phyloP scores from a whole-genome alignment of 2,797 vertebrate genomes.

The Enteromius trimaculatus region DNA sequence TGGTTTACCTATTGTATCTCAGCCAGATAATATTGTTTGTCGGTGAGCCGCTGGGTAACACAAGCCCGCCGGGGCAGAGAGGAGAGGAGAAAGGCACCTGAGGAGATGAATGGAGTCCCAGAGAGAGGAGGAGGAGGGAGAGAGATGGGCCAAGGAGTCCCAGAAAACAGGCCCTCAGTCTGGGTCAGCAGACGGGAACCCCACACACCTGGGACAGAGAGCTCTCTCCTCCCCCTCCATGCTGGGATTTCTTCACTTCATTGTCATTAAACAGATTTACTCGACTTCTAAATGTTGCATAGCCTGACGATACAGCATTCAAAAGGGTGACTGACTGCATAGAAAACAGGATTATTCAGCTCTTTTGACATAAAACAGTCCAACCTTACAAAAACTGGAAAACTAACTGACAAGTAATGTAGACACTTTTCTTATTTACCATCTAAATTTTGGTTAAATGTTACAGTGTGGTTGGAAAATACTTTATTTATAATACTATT shows the following conservation, averaged over 20 bases:
- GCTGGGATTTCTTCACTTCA: not conserved
- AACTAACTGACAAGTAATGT: not conserved
- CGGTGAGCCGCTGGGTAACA: constrained; percentile 52
- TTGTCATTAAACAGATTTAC: constrained; percentile 17
- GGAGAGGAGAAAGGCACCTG: constrained; percentile 34
- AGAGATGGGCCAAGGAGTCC: constrained; percentile 43
- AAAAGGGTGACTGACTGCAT: not conserved
- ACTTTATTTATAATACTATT: not conserved
- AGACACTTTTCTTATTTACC: not conserved
- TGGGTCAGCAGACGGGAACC: constrained; percentile 49
- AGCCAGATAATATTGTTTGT: constrained; percentile 62
- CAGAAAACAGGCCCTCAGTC: constrained; percentile 50
- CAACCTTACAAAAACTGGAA: not conserved
- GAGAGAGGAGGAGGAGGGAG: constrained; percentile 38
- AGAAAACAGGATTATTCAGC: constrained; percentile 17
- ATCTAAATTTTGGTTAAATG: not conserved
- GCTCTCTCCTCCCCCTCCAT: constrained; percentile 6
- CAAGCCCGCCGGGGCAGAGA: constrained; percentile 53
- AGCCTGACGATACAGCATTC: not conserved
- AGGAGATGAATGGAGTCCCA: constrained; percentile 37
- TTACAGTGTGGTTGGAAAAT: not conserved
- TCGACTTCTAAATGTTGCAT: constrained; percentile 17
- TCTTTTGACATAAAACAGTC: not conserved
- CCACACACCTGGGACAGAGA: constrained; percentile 48
- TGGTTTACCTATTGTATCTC: constrained; percentile 59